Percentiles rank a stretch among this genome's conserved stretches.
These are phyloP conservation scores for Myathropa florea DNA, from an alignment of 2,888 invertebrate species.

Conservation along the genomic window DNA sequence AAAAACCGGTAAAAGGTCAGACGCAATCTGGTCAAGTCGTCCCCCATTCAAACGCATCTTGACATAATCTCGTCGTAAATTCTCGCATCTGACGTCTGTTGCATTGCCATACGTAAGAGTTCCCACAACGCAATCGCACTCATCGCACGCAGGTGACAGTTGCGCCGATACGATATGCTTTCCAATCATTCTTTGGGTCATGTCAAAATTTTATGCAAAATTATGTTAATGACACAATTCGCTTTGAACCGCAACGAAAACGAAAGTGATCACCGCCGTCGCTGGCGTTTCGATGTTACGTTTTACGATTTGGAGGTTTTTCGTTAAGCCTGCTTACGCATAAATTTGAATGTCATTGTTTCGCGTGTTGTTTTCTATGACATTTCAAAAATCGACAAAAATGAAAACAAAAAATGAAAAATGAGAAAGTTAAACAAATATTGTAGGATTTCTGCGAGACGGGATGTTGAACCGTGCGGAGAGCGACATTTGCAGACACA, in stretches of 20 bases:
- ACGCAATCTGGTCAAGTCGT: neutral
- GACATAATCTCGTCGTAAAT: neutral
- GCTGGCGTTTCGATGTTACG: neutral
- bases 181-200: neutral
- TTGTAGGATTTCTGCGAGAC: neutral
- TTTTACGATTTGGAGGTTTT: neutral
- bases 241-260: neutral
- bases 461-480: neutral
- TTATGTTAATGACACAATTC: slow-evolving; percentile 18
- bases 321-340: slow-evolving; percentile 2
- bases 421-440: neutral
- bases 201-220: slow-evolving; percentile 11
- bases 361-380: neutral
- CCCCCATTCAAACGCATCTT: neutral
- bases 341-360: slow-evolving; percentile 12
- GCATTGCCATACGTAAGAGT: neutral
- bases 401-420: neutral
- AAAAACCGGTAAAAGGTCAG: neutral
- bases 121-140: neutral
- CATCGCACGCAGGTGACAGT: neutral
- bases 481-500: neutral
- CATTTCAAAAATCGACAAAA: neutral
- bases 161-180: neutral
- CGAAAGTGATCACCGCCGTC: neutral
- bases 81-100: neutral